phyloP scores from a whole-genome alignment of 2,888 invertebrate species.

The Orchesella flavescens region DNA sequence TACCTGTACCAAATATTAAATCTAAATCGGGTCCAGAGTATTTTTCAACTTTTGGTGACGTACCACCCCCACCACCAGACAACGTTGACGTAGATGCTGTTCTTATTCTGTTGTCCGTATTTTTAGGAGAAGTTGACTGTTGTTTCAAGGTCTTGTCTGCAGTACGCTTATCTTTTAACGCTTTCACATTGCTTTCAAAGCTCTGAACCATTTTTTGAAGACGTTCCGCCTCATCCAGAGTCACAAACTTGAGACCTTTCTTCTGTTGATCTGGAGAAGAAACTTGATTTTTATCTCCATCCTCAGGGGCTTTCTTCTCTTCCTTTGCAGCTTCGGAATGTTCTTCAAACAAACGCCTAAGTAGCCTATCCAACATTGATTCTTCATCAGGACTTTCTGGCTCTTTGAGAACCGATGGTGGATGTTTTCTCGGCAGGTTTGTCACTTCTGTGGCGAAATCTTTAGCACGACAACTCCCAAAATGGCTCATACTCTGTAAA shows the following conservation, averaged over 20 bases:
- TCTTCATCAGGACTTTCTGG: conserved; percentile 25
- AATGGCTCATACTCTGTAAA: not conserved
- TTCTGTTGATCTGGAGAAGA: conserved; percentile 25
- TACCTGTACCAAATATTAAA: conserved; percentile 68
- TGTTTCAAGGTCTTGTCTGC: not conserved
- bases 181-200: conserved; percentile 64
- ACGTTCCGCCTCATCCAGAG: conserved; percentile 57
- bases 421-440: conserved; percentile 22
- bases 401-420: conserved; percentile 18
- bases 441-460: conserved; percentile 37
- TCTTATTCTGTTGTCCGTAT: conserved; percentile 11
- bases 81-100: conserved; percentile 17
- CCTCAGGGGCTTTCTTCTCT: conserved; percentile 1
- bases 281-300: conserved; percentile 1
- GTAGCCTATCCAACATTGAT: conserved; percentile 65
- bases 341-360: conserved; percentile 68
- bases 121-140: conserved; percentile 25
- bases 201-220: conserved; percentile 68
- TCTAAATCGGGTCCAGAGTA: conserved; percentile 66
- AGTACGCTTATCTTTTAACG: conserved; percentile 22
- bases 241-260: conserved; percentile 51
- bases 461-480: conserved; percentile 23
- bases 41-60: not conserved
- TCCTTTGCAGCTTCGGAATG: conserved; percentile 43
- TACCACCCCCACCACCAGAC: not conserved